Base-by-base conservation (phyloP, 2,888 invertebrate genomes). In the Himalopsyche tibetana region DNA sequence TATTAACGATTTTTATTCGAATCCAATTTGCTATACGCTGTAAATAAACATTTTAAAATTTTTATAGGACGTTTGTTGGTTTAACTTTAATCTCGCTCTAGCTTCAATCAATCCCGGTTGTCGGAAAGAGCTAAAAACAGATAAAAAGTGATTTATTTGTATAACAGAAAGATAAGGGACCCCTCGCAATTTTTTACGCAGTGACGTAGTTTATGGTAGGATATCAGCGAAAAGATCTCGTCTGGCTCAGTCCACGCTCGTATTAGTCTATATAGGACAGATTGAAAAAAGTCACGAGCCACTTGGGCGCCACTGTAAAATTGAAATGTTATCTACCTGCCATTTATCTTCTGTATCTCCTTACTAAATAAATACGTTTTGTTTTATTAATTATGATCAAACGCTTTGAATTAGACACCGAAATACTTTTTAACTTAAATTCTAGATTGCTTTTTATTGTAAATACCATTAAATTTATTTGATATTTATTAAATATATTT, bases 101-200 rank as follows among this genome's bases (percentile, higher is more conserved):
- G 15, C 4, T 51, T 63, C 63, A 63, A 63, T 63, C 63, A 63
- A 63, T 63, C 63, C 15, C 63, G 15, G 6, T 63, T 63, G 63
- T 63, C 19, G 63, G 63, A 63, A 9, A 63, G 63, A 6, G 28
- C 19, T 63, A 63, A 63, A 63, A 63, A 63, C 63, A 63, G 63
- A 63, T 63, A 63, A 63, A 63, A 63, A 9, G 63, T 63, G 63
- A 63, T 63, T 63, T 63, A 63, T 63, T 63, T 63, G 63, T 63
- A 17, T 56, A 19, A 19, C 56, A 63, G 19, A 19, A 11, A 63
- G 63, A 63, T 63, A 63, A 63, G 63, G 63, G 63, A 63, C 19
- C 45, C 63, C 63, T 63, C 63, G 63, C 63, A 63, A 63, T 63
- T 63, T 63, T 63, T 63, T 63, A 5, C 63, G 19, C 63, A 63